phyloP scores from a whole-genome alignment of 2,888 invertebrate species.

The Heliothis peltigera region DNA sequence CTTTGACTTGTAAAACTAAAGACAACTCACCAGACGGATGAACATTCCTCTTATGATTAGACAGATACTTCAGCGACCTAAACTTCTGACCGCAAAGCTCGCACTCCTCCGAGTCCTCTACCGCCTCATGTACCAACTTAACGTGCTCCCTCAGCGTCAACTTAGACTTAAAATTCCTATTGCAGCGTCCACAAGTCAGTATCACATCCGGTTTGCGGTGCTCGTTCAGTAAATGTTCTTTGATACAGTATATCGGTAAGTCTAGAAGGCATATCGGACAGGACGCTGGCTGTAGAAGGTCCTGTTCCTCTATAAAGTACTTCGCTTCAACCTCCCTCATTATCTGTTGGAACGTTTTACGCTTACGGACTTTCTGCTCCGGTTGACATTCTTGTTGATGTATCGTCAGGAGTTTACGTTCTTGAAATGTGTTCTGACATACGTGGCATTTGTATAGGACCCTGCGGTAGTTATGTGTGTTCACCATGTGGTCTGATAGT shows the following conservation, averaged over 20 bases:
- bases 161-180: conserved; percentile 66
- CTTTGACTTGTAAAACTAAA: neutral
- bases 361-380: conserved; percentile 57
- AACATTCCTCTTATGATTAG: conserved; percentile 72
- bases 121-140: conserved; percentile 69
- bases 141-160: conserved; percentile 69
- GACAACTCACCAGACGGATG: conserved; percentile 67
- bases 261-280: conserved; percentile 68
- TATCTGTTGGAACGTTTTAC: conserved; percentile 64
- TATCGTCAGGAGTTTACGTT: conserved; percentile 45
- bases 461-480: conserved; percentile 64
- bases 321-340: conserved; percentile 58
- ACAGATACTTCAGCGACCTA: conserved; percentile 66
- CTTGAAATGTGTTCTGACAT: conserved; percentile 63
- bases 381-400: conserved; percentile 63
- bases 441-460: conserved; percentile 65
- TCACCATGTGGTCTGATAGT: conserved; percentile 67
- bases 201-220: conserved; percentile 62
- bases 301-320: conserved; percentile 50
- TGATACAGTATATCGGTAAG: conserved; percentile 60
- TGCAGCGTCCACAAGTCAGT: conserved; percentile 62
- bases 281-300: conserved; percentile 34
- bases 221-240: conserved; percentile 64
- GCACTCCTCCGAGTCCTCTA: conserved; percentile 67
- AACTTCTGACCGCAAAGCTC: conserved; percentile 71